Evolutionary conservation across 1,140 invertebrate genomes (phyloP).

Genomic region (Xylocopa sonorina): DNA sequence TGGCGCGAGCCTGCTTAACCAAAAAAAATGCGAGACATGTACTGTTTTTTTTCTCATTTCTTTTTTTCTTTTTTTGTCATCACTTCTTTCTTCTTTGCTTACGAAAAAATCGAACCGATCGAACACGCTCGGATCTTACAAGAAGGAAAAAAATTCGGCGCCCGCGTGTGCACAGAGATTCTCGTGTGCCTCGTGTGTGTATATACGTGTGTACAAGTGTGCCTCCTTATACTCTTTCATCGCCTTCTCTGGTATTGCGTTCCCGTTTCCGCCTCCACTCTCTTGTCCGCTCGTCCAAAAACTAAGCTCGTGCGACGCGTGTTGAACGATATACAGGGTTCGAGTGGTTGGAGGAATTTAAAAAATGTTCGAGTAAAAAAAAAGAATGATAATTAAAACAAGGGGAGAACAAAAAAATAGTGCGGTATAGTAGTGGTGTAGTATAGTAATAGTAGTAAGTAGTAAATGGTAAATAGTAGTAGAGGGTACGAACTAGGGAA

Average conservation of each 20-base stretch:
- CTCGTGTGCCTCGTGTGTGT: neutral
- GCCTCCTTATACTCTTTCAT: neutral
- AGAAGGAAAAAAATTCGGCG: conserved; percentile 1
- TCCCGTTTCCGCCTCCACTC: neutral
- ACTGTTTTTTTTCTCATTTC: neutral
- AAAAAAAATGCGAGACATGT: neutral
- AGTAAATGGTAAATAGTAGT: conserved; percentile 36
- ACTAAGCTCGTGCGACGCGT: conserved; percentile 34
- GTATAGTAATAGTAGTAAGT: neutral
- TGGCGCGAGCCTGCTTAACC: conserved; percentile 23
- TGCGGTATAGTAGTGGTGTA: neutral
- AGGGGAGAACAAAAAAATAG: neutral
- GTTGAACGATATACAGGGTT: neutral
- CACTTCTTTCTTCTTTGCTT: neutral
- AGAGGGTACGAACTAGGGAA: conserved; percentile 43
- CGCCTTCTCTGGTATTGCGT: neutral
- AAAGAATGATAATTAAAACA: neutral
- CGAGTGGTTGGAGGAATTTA: neutral
- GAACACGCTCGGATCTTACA: conserved; percentile 11
- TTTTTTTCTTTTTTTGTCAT: neutral
- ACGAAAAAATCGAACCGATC: neutral
- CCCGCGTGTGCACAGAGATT: neutral
- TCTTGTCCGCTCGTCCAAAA: conserved; percentile 13
- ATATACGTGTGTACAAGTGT: neutral
- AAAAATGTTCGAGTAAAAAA: conserved; percentile 16